phyloP scores from a whole-genome alignment of 2,888 invertebrate genomes.

The Pemphredon lugubris region DNA sequence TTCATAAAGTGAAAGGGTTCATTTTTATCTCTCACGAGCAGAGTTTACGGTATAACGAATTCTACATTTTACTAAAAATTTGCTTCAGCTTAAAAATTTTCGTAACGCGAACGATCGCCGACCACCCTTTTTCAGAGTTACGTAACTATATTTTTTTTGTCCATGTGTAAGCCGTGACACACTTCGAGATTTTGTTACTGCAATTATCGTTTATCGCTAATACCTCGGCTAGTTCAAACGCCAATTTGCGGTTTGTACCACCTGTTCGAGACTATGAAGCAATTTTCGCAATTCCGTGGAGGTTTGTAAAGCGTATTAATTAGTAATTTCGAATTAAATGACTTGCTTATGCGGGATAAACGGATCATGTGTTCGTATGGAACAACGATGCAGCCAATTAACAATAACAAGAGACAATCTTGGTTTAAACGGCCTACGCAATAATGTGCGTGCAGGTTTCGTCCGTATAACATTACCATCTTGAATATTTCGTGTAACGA shows the following conservation, averaged over 20 bases:
- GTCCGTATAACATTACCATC: too few relatives aligned
- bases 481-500: too few relatives aligned
- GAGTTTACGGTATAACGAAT: too few relatives aligned
- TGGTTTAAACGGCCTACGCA: too few relatives aligned
- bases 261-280: neutral
- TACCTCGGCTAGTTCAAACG: conserved; percentile 7
- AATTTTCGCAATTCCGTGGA: conserved; percentile 26
- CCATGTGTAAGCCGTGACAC: conserved; percentile 1
- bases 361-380: too few relatives aligned
- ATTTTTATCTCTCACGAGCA: too few relatives aligned
- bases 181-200: conserved; percentile 16
- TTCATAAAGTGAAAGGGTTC: too few relatives aligned
- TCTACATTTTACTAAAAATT: neutral
- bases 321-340: conserved; percentile 10
- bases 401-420: too few relatives aligned
- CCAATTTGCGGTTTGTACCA: conserved; percentile 5
- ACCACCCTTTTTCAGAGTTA: neutral
- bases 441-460: too few relatives aligned
- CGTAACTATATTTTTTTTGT: neutral
- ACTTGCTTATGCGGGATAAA: conserved; percentile 3
- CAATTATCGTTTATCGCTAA: conserved; percentile 40
- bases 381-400: too few relatives aligned
- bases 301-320: neutral
- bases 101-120: too few relatives aligned
- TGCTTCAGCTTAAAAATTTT: neutral